These are phyloP conservation scores for Eupeodes luniger DNA, from an alignment of 2,888 invertebrate genomes.

Conservation along the genomic window DNA sequence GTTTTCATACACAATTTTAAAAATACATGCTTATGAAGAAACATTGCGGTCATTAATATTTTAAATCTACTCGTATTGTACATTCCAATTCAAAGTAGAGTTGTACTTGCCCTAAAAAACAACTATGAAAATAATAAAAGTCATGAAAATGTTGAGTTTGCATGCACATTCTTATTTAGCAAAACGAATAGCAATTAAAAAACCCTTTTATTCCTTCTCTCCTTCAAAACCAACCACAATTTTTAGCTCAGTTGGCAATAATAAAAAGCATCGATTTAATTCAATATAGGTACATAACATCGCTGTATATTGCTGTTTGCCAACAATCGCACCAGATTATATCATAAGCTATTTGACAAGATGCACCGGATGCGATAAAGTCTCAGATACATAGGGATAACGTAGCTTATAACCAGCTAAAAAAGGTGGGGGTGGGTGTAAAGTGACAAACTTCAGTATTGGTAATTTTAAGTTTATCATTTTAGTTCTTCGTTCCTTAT, in stretches of 20 bases:
- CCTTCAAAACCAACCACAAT: background rate
- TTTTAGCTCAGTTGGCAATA: slow-evolving; percentile 5
- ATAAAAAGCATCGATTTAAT: slow-evolving; percentile 30
- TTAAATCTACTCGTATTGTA: no score
- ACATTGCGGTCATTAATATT: no score
- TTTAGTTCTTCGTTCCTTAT: background rate
- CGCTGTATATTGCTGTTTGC: slow-evolving; percentile 27
- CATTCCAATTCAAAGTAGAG: no score
- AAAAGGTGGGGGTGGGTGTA: background rate
- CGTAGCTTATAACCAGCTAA: background rate
- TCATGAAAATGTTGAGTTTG: no score
- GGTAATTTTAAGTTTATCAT: slow-evolving; percentile 61
- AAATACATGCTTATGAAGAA: no score
- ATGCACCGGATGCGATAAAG: slow-evolving; percentile 61
- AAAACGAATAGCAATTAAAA: no score
- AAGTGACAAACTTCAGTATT: slow-evolving; percentile 13
- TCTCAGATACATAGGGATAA: slow-evolving; percentile 20
- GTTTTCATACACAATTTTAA: no score
- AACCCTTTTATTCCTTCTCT: no score
- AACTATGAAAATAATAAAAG: no score
- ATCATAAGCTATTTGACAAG: slow-evolving; percentile 66
- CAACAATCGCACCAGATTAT: slow-evolving; percentile 47
- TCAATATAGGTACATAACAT: slow-evolving; percentile 28
- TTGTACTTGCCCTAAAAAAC: no score
- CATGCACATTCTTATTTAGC: no score